Conservation (phyloP, 2,113 vertebrate genomes). For the Nipponia nippon region DNA sequence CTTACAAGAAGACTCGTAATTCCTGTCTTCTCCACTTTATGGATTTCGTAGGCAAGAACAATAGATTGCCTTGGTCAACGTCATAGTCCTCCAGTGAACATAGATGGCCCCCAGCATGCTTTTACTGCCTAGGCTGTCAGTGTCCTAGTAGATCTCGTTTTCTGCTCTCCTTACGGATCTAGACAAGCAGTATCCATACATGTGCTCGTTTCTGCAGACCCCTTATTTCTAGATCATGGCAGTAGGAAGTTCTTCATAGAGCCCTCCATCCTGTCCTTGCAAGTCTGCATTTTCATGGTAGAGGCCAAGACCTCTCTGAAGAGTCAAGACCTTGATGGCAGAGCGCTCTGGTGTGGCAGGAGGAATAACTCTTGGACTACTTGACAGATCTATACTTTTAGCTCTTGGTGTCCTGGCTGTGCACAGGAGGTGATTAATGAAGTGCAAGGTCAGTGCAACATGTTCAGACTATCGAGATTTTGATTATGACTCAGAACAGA, state of each 20-base stretch:
- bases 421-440: background rate
- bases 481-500: background rate
- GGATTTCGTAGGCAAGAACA: background rate
- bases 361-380: background rate
- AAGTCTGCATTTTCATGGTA: background rate
- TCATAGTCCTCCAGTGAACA: background rate
- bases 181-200: background rate
- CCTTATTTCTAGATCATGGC: background rate
- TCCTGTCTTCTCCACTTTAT: accelerated
- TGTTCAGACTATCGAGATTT: background rate
- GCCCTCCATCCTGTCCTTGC: background rate
- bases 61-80: background rate
- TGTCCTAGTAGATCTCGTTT: background rate
- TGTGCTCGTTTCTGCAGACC: background rate
- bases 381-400: background rate
- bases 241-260: background rate
- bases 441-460: background rate
- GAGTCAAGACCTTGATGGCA: background rate
- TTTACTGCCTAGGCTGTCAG: background rate
- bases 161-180: background rate
- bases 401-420: background rate
- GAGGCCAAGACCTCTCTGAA: background rate
- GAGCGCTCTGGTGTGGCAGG: background rate
- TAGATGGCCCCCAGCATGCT: background rate
- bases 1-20: background rate